These are phyloP conservation scores for Nysson spinosus DNA, from an alignment of 2,888 invertebrate genomes.

Conservation along the genomic window DNA sequence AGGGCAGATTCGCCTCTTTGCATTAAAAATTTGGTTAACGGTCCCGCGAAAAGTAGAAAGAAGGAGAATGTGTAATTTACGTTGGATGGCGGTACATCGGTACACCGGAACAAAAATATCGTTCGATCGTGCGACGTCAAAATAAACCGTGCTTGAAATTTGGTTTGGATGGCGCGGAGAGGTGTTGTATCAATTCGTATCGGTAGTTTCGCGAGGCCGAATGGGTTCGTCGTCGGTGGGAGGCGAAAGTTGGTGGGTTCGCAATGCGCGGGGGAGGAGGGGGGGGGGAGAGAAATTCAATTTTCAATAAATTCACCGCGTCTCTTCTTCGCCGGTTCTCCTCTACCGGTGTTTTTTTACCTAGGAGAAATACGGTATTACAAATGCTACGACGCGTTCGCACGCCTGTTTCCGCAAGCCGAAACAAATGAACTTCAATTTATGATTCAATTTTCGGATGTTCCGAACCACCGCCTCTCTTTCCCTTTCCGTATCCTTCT, in stretches of 20 bases:
- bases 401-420: constrained; percentile 29
- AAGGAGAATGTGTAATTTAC: constrained; percentile 15
- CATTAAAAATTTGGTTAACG: background rate
- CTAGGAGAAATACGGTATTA: constrained; percentile 31
- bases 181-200: too few species aligned
- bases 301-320: constrained; percentile 56
- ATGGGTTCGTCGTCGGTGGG: background rate
- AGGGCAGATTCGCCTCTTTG: too few species aligned
- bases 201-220: too few species aligned
- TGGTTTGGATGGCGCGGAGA: too few species aligned
- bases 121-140: constrained; percentile 3
- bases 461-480: background rate
- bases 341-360: constrained; percentile 5
- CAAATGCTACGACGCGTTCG: constrained; percentile 42
- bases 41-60: background rate
- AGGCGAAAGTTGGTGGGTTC: background rate
- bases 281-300: constrained; percentile 46
- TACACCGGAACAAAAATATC: background rate
- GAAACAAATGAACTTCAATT: constrained; percentile 52
- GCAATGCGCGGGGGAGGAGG: background rate
- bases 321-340: constrained; percentile 31
- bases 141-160: constrained; percentile 15
- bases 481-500: background rate
- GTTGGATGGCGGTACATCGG: too few species aligned
- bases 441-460: constrained; percentile 60